Evolutionary conservation across 2,888 invertebrate genomes (phyloP).

Genomic region (Pyrochroa serraticornis): DNA sequence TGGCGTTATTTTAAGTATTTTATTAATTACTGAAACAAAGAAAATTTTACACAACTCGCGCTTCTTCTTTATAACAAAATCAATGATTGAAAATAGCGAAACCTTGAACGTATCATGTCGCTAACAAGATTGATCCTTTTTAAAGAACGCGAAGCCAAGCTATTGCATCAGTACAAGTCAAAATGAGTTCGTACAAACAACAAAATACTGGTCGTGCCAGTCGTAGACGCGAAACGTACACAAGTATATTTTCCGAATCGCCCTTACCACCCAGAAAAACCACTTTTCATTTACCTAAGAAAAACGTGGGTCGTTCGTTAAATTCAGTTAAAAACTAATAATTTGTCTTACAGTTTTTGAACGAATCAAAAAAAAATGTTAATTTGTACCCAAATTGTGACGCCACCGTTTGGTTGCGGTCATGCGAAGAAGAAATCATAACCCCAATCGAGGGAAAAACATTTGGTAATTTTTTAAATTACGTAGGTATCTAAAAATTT

Average conservation of each 20-base stretch:
- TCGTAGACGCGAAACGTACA: conserved; percentile 16
- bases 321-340: background rate
- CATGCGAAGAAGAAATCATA: conserved; percentile 77
- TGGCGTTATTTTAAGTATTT: too few species aligned
- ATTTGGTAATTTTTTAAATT: conserved; percentile 59
- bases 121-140: background rate
- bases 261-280: conserved; percentile 41
- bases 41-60: too few species aligned
- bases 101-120: background rate
- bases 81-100: background rate
- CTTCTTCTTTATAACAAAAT: too few species aligned
- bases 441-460: conserved; percentile 71
- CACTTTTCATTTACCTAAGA: conserved; percentile 32
- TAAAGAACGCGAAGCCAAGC: background rate
- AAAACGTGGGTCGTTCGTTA: conserved; percentile 24
- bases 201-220: background rate
- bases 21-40: too few species aligned
- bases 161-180: background rate
- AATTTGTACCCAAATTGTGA: conserved; percentile 68
- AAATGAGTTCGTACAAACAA: background rate
- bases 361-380: too few species aligned
- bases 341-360: background rate
- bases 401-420: conserved; percentile 77
- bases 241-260: conserved; percentile 43
- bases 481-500: background rate